phyloP scores from a whole-genome alignment of 2,888 invertebrate species.

The Alviniconcha strummeri region DNA sequence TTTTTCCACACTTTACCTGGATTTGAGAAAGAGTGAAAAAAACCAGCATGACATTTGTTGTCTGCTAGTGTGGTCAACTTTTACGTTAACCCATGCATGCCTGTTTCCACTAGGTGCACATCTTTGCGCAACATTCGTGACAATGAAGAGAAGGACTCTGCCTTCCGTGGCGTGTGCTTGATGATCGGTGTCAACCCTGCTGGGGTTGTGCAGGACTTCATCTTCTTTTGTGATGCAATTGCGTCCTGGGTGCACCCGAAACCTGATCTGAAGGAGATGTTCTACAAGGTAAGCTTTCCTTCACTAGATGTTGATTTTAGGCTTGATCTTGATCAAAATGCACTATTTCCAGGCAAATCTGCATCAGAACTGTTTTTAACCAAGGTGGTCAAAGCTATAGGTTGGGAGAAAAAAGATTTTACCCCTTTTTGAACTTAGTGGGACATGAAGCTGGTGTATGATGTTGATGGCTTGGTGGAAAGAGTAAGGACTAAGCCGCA shows the following conservation, averaged over 20 bases:
- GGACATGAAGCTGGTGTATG: too few relatives aligned
- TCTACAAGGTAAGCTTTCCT: slow-evolving; percentile 84
- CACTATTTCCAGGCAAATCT: too few relatives aligned
- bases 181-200: slow-evolving; percentile 99
- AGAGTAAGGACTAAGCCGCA: neutral
- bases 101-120: slow-evolving; percentile 84
- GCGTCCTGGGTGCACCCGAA: slow-evolving; percentile 98
- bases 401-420: too few relatives aligned
- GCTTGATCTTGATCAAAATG: too few relatives aligned
- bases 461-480: too few relatives aligned
- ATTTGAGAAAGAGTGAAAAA: too few relatives aligned
- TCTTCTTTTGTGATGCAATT: slow-evolving; percentile 99
- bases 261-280: slow-evolving; percentile 97
- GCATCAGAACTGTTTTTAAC: too few relatives aligned
- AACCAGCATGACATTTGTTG: slow-evolving; percentile 16
- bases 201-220: slow-evolving; percentile 97
- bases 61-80: neutral
- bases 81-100: neutral
- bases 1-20: neutral
- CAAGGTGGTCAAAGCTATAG: too few relatives aligned
- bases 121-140: slow-evolving; percentile 98
- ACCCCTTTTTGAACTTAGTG: too few relatives aligned
- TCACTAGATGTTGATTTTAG: too few relatives aligned
- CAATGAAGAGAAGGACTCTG: slow-evolving; percentile 99
- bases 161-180: slow-evolving; percentile 98